Conservation (phyloP, 2,888 invertebrate species). For the Chymomyza fuscimana region DNA sequence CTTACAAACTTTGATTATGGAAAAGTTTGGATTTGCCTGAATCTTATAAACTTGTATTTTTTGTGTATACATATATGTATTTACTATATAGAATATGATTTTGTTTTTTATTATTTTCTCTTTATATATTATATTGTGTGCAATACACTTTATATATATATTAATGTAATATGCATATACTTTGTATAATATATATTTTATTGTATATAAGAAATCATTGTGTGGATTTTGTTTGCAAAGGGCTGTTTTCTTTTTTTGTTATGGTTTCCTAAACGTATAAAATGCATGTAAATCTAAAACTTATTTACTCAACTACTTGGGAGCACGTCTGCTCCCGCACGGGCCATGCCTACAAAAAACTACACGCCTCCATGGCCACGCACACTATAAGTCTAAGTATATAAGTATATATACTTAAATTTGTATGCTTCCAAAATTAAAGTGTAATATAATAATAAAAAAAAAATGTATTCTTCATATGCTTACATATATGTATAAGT, state of each 20-base stretch:
- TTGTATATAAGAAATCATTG: neutral
- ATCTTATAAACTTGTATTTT: neutral
- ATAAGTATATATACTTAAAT: neutral
- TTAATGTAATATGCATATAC: slow-evolving; percentile 7
- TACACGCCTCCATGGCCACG: neutral
- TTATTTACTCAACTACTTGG: slow-evolving; percentile 52
- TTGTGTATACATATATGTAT: slow-evolving; percentile 16
- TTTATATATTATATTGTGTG: slow-evolving; percentile 8
- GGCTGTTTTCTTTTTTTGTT: slow-evolving; percentile 6
- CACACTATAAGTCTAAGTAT: neutral
- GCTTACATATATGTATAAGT: neutral
- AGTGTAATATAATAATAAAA: neutral
- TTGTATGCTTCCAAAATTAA: neutral
- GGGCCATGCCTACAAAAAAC: neutral
- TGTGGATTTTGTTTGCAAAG: neutral
- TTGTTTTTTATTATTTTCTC: neutral
- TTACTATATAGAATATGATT: slow-evolving; percentile 5
- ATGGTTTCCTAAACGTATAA: slow-evolving; percentile 55
- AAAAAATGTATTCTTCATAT: neutral
- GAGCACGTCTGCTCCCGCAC: neutral
- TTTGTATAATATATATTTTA: neutral
- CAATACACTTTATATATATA: slow-evolving; percentile 6
- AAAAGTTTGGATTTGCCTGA: too few relatives aligned
- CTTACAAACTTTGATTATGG: slow-evolving; percentile 19
- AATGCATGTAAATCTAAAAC: slow-evolving; percentile 66